Conservation (phyloP, 1,140 invertebrate species). For the Scaptomyza hsui region DNA sequence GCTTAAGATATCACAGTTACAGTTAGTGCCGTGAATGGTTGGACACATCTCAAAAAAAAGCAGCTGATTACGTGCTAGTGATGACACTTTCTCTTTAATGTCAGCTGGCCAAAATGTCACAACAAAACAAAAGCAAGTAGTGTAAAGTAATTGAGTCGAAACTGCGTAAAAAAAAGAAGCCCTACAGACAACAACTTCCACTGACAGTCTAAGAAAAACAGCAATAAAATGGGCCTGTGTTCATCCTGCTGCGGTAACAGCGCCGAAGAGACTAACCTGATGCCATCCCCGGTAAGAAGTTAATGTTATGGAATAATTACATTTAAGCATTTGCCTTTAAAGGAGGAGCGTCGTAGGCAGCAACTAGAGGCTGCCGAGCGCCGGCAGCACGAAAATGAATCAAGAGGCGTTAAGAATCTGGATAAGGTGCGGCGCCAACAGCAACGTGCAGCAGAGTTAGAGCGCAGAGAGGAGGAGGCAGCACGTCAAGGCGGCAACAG, state of each 20-base stretch:
- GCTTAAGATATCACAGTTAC: not conserved
- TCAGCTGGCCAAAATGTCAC: slow-evolving; percentile 50
- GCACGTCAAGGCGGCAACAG: slow-evolving; percentile 65
- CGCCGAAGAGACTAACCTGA: slow-evolving; percentile 72
- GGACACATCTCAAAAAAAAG: slow-evolving; percentile 8
- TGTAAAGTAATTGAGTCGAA: slow-evolving; percentile 38
- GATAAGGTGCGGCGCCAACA: slow-evolving; percentile 75
- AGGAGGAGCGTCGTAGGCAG: slow-evolving; percentile 76
- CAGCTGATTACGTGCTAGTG: slow-evolving; percentile 38
- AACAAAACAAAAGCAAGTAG: slow-evolving; percentile 62
- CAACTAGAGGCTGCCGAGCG: slow-evolving; percentile 78
- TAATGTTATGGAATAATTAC: not conserved
- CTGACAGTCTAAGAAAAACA: not conserved
- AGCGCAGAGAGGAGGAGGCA: slow-evolving; percentile 66
- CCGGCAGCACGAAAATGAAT: slow-evolving; percentile 72
- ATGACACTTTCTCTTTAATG: slow-evolving; percentile 10
- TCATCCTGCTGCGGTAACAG: slow-evolving; percentile 64
- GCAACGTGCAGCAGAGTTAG: slow-evolving; percentile 53
- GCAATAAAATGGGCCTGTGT: slow-evolving; percentile 58
- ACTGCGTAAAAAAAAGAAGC: slow-evolving; percentile 53
- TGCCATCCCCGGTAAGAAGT: slow-evolving; percentile 68
- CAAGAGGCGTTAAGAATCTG: slow-evolving; percentile 72
- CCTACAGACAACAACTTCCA: slow-evolving; percentile 24
- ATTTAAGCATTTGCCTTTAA: not conserved
- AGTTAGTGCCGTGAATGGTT: not conserved